phyloP scores from a whole-genome alignment of 2,113 vertebrate species.

The Pachycephala philippinensis region DNA sequence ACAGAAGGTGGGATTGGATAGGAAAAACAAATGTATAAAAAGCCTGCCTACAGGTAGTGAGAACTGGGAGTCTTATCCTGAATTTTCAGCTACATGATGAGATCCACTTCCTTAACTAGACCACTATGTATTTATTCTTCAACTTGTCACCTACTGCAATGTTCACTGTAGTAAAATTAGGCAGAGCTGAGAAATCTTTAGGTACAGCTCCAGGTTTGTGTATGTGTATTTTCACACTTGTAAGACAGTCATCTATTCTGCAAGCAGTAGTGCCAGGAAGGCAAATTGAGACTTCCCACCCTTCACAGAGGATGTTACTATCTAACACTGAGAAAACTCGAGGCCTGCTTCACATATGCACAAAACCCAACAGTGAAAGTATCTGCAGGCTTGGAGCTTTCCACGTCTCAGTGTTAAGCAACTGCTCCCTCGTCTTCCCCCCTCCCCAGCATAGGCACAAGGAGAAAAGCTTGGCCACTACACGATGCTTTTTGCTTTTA shows the following conservation, averaged over 20 bases:
- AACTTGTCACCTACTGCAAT: not conserved
- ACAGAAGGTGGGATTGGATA: not conserved
- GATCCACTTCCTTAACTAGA: not conserved
- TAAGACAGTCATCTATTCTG: not conserved
- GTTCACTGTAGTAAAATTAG: conserved; percentile 25
- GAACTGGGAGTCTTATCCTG: not conserved
- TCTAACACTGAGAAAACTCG: not conserved
- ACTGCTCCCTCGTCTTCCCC: not conserved
- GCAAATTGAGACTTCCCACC: not conserved
- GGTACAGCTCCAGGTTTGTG: not conserved
- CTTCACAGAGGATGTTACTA: not conserved
- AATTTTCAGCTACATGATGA: not conserved
- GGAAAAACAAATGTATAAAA: not conserved
- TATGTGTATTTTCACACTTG: not conserved
- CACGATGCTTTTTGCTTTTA: not conserved
- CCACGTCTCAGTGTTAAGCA: not conserved
- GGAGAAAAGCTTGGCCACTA: not conserved
- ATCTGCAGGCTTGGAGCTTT: not conserved
- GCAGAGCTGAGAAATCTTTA: conserved; percentile 10
- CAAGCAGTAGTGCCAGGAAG: not conserved
- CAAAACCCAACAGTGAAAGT: not conserved
- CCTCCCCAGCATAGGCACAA: not conserved
- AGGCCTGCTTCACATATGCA: not conserved
- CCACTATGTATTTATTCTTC: not conserved
- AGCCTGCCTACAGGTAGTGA: not conserved